These are phyloP conservation scores for Neolamprologus fasciatus DNA, from an alignment of 2,113 vertebrate species.

Conservation along the genomic window DNA sequence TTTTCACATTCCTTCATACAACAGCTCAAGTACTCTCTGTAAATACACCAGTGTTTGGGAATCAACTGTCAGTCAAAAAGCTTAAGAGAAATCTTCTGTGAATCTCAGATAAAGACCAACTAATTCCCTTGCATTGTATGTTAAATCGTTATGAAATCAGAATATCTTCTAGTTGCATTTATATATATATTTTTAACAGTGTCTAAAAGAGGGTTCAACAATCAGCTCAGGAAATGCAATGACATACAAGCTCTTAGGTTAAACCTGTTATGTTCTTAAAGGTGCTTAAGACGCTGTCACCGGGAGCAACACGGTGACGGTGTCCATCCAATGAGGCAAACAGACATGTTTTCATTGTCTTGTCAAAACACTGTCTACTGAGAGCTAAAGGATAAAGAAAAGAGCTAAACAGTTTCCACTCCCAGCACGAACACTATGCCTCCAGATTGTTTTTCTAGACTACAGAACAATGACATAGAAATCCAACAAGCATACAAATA, in stretches of 20 bases:
- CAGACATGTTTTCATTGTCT: slow-evolving; percentile 19
- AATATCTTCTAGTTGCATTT: not conserved
- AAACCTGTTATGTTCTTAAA: slow-evolving; percentile 73
- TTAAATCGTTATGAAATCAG: not conserved
- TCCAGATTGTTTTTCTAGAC: not conserved
- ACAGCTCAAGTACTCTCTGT: not conserved
- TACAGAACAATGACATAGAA: not conserved
- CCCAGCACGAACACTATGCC: not conserved
- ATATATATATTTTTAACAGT: not conserved
- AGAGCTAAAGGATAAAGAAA: not conserved
- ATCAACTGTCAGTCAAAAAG: not conserved
- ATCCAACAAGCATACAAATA: not conserved
- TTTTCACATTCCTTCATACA: not conserved
- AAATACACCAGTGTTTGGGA: not conserved
- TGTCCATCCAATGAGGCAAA: slow-evolving; percentile 19
- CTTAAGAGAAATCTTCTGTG: not conserved
- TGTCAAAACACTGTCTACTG: slow-evolving; percentile 19
- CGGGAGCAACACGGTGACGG: not conserved
- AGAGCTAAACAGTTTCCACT: not conserved
- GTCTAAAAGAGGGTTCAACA: slow-evolving; percentile 11
- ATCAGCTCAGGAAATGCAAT: slow-evolving; percentile 24
- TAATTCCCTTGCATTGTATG: not conserved
- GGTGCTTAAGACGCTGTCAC: slow-evolving; percentile 38
- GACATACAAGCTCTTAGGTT: slow-evolving; percentile 60
- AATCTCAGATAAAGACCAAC: not conserved